Percentiles rank a stretch among this genome's conserved stretches.
phyloP scores from a whole-genome alignment of 2,888 invertebrate genomes.

The Apamea crenata region DNA sequence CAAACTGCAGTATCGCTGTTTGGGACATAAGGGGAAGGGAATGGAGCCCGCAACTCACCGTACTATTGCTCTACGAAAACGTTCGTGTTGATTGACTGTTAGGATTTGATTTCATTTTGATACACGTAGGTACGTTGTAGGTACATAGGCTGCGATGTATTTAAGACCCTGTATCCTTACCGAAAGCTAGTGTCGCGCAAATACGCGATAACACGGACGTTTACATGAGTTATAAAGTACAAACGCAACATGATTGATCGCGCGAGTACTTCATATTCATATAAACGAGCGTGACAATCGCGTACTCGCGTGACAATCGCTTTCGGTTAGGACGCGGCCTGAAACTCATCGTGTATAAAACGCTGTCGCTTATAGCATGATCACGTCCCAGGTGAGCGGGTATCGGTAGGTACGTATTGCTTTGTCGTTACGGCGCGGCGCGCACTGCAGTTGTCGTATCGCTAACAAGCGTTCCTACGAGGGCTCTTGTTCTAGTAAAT shows the following conservation, averaged over 20 bases:
- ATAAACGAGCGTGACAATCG: background rate
- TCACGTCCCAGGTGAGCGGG: slow-evolving; percentile 49
- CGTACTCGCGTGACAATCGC: too few relatives aligned
- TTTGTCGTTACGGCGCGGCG: slow-evolving; percentile 66
- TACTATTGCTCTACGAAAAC: too few relatives aligned
- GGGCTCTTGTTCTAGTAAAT: slow-evolving; percentile 72
- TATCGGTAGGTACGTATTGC: slow-evolving; percentile 60
- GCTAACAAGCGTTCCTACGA: slow-evolving; percentile 78
- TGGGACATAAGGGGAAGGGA: too few relatives aligned
- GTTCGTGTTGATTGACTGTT: too few relatives aligned
- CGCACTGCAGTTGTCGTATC: slow-evolving; percentile 70
- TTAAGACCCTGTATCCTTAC: background rate
- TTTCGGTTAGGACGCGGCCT: background rate
- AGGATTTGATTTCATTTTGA: too few relatives aligned
- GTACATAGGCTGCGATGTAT: too few relatives aligned
- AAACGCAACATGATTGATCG: background rate
- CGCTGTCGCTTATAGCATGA: slow-evolving; percentile 29
- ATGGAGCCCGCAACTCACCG: too few relatives aligned
- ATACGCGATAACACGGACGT: background rate
- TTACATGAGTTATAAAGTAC: background rate
- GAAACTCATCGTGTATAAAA: background rate
- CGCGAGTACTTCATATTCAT: background rate
- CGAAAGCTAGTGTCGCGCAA: background rate
- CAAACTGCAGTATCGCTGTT: too few relatives aligned
- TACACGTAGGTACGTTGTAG: too few relatives aligned